Percentiles rank a stretch among this genome's conserved stretches.
phyloP scores from a whole-genome alignment of 2,113 vertebrate species.

The Pseudonaja textilis region DNA sequence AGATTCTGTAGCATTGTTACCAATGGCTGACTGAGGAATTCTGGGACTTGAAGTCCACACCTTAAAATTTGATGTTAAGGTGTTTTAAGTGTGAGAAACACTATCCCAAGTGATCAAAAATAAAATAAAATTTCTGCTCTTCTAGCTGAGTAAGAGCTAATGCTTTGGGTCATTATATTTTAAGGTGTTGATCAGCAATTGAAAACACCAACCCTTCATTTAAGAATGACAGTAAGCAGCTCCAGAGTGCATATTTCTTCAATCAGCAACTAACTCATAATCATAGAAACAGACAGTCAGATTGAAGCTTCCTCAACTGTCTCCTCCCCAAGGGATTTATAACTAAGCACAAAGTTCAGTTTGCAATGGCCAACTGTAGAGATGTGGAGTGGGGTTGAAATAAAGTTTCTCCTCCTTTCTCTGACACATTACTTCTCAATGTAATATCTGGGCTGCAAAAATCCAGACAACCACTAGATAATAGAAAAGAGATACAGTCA shows the following conservation, averaged over 20 bases:
- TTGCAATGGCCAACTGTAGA: background rate
- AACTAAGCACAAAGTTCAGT: background rate
- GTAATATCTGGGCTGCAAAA: background rate
- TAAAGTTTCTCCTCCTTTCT: background rate
- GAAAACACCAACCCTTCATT: background rate
- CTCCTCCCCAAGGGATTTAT: background rate
- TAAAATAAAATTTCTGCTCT: background rate
- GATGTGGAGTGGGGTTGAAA: background rate
- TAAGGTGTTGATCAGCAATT: background rate
- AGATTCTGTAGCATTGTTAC: background rate
- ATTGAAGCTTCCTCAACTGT: background rate
- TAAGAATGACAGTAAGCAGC: background rate
- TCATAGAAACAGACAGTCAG: background rate
- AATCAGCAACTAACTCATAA: background rate
- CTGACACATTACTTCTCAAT: background rate
- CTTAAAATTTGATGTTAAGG: background rate
- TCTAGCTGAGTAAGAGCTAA: background rate
- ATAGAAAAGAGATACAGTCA: background rate
- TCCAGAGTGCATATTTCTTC: background rate
- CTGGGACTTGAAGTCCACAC: background rate
- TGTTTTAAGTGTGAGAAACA: background rate
- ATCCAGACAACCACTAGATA: background rate
- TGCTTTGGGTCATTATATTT: background rate
- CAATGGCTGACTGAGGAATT: background rate
- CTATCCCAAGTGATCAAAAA: background rate